Conservation (phyloP, 2,113 vertebrate genomes). For the Lipophrys pholis region DNA sequence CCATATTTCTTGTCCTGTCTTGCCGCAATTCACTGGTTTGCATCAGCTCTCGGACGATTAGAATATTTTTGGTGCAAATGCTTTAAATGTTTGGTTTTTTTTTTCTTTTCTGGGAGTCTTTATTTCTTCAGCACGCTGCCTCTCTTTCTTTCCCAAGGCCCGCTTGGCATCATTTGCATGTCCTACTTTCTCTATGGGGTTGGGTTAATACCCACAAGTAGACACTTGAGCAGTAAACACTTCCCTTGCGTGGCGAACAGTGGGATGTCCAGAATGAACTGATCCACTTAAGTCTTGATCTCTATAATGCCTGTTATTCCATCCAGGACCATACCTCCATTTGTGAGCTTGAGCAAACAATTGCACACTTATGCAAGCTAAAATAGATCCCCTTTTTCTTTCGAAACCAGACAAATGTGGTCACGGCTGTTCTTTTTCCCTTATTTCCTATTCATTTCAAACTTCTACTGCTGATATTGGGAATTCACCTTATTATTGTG, state of each 20-base stretch:
- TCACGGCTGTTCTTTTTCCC: neutral
- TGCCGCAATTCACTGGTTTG: constrained; percentile 43
- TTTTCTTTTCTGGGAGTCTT: constrained; percentile 34
- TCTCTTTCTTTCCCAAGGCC: constrained; percentile 55
- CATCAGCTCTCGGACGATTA: constrained; percentile 29
- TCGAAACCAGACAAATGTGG: constrained; percentile 22
- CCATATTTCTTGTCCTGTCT: constrained; percentile 43
- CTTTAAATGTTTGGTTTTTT: constrained; percentile 25
- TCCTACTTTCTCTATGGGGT: constrained; percentile 76
- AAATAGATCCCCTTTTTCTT: neutral
- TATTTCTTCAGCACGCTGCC: constrained; percentile 32
- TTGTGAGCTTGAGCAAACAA: constrained; percentile 15
- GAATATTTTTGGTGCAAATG: constrained; percentile 10
- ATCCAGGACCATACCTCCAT: constrained; percentile 20
- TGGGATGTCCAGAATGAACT: constrained; percentile 61
- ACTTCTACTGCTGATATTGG: too few relatives aligned
- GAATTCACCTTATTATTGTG: neutral
- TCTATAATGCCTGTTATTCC: constrained; percentile 44
- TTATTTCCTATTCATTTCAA: too few relatives aligned
- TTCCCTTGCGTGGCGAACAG: constrained; percentile 55
- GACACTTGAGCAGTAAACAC: constrained; percentile 73
- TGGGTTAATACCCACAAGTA: constrained; percentile 78
- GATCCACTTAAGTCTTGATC: constrained; percentile 69
- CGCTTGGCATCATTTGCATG: constrained; percentile 75
- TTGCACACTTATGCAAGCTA: constrained; percentile 8